Base-by-base conservation (phyloP, 2,888 invertebrate species). In the Tenthredo mesomela region DNA sequence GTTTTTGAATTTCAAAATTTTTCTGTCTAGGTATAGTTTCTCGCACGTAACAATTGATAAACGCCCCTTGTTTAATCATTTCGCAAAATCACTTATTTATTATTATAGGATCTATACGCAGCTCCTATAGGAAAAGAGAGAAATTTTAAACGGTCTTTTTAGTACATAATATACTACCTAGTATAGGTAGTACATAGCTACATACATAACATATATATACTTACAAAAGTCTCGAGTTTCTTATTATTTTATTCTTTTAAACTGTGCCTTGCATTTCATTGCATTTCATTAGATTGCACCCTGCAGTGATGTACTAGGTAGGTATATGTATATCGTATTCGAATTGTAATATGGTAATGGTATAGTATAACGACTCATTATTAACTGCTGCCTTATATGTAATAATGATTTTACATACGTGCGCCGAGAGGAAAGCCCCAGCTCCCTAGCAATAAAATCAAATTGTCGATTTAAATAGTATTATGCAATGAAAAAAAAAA, bases 161-260 rank as follows among this genome's bases (percentile, higher is more conserved):
- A 21, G 6, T n/a, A 25, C 21, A 7, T 58, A 0, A 0, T 58
- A 1, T 58, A 21, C 2, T 58, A n/a, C 9, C 9, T 4, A 15
- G n/a, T 5, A 18, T 15, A 47, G n/a, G 2, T 15, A 4, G 3
- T 2, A 18, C 15, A 15, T 50, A 18, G 4, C 18, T 58, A 58
- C 7, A 58, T 25, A 61, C 21, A 7, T 25, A 25, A 29, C 29
- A 29, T 29, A 29, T 2, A 29, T 1, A 25, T 61, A 7, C 6
- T 25, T 61, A 61, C 1, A 25, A 21, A 61, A 67, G 61, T 61
- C 67, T 67, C 67, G 67, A 67, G 67, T 67, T 67, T 67, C 67
- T 67, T 33, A 61, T 61, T 61, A 21, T 21, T 61, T 61, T 61
- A 21, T 67, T 67, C 33, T 33, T 67, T 6, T 12, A 15, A 67